Conservation (phyloP, 1,140 invertebrate genomes). For the Rhopalosiphum maidis region DNA sequence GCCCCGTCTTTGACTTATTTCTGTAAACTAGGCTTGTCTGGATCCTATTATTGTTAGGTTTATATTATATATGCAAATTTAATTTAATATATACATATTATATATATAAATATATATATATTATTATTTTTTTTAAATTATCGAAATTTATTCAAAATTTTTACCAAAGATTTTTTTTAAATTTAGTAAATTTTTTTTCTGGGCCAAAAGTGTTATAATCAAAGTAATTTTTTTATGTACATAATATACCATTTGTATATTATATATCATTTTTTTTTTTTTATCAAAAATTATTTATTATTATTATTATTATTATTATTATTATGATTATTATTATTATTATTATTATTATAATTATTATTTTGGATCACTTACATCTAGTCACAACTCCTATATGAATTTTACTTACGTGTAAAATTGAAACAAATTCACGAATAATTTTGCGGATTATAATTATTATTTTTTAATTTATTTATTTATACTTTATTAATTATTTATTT, state of each 20-base stretch:
- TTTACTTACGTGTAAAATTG: constrained; percentile 48
- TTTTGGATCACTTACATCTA: constrained; percentile 56
- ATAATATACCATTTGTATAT: constrained; percentile 54
- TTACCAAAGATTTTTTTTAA: constrained; percentile 56
- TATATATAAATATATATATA: constrained; percentile 40
- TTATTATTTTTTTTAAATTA: constrained; percentile 45
- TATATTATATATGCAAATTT: constrained; percentile 50
- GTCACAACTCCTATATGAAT: constrained; percentile 52
- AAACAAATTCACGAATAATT: constrained; percentile 50
- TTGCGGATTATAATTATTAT: constrained; percentile 54
- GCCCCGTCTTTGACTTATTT: constrained; percentile 67
- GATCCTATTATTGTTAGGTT: constrained; percentile 67
- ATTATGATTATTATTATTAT: constrained; percentile 52
- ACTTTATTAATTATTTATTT: constrained; percentile 57
- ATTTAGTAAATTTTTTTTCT: constrained; percentile 47
- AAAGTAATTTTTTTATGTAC: constrained; percentile 53
- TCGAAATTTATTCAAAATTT: constrained; percentile 56
- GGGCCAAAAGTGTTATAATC: constrained; percentile 50
- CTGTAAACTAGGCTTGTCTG: constrained; percentile 69
- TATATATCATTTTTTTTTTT: constrained; percentile 50
- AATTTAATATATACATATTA: constrained; percentile 51
- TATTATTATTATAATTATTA: constrained; percentile 52
- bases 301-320: constrained; percentile 50
- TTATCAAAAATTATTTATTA: constrained; percentile 54
- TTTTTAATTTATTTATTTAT: constrained; percentile 55